phyloP scores from a whole-genome alignment of 2,113 vertebrate species.

The Tamias sibiricus region DNA sequence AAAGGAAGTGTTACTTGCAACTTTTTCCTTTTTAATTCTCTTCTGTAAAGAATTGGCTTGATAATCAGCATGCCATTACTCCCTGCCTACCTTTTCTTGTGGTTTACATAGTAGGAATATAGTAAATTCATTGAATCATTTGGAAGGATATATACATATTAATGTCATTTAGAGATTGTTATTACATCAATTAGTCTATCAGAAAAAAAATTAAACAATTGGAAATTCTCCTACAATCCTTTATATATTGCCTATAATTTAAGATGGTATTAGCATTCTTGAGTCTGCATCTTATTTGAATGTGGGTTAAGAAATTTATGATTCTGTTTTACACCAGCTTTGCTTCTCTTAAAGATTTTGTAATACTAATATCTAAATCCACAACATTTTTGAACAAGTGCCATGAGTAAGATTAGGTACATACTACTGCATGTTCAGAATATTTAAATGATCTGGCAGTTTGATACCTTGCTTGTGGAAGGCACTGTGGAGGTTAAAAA shows the following conservation, averaged over 20 bases:
- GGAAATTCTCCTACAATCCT: neutral
- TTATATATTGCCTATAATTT: neutral
- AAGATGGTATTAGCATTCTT: neutral
- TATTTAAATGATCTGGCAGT: neutral
- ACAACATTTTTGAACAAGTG: neutral
- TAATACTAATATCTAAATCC: neutral
- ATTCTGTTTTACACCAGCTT: neutral
- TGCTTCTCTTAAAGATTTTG: neutral
- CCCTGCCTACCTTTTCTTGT: neutral
- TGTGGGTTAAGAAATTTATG: conserved; percentile 7
- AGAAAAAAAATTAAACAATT: neutral
- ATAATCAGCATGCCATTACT: neutral
- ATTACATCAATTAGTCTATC: neutral
- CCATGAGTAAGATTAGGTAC: neutral
- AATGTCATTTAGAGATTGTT: neutral
- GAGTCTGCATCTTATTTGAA: neutral
- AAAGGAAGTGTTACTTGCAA: neutral
- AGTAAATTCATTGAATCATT: neutral
- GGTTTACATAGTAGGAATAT: neutral
- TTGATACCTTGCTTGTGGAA: neutral
- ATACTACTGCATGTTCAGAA: neutral
- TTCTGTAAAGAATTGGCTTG: conserved; percentile 16
- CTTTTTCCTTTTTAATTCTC: conserved; percentile 22
- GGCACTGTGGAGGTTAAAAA: neutral
- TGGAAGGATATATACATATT: neutral